Conservation (phyloP, 2,888 invertebrate genomes). For the Agrotis ipsilon region DNA sequence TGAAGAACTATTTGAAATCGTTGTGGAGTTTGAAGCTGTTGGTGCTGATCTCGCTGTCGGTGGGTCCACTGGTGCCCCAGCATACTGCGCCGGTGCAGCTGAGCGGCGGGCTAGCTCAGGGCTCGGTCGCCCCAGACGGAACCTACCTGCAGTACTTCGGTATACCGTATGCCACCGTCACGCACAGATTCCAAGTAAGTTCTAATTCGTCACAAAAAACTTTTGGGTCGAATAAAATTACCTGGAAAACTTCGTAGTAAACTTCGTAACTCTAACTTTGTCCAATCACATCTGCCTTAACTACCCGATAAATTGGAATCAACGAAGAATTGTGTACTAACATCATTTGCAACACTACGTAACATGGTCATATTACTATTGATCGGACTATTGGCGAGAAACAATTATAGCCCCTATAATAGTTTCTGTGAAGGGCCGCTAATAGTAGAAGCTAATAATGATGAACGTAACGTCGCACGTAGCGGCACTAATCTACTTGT, state of each 20-base stretch:
- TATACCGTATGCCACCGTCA: slow-evolving; percentile 80
- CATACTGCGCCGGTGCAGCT: slow-evolving; percentile 75
- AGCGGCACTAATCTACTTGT: slow-evolving; percentile 61
- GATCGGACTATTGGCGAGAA: slow-evolving; percentile 15
- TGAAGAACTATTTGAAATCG: slow-evolving; percentile 51
- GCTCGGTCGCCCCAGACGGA: slow-evolving; percentile 76
- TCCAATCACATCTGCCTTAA: too few relatives aligned
- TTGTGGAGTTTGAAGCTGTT: slow-evolving; percentile 72
- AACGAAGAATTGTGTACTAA: too few relatives aligned
- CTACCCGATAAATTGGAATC: too few relatives aligned
- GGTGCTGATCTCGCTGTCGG: slow-evolving; percentile 81
- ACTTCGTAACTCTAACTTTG: too few relatives aligned
- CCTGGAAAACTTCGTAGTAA: too few relatives aligned
- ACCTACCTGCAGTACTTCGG: slow-evolving; percentile 76
- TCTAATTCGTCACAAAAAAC: neutral
- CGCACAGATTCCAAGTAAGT: slow-evolving; percentile 80
- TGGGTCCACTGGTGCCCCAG: slow-evolving; percentile 77
- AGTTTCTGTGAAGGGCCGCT: slow-evolving; percentile 48
- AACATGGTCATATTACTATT: neutral
- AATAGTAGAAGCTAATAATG: slow-evolving; percentile 56
- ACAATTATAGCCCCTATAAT: slow-evolving; percentile 46
- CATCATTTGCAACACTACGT: neutral
- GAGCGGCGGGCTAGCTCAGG: slow-evolving; percentile 75
- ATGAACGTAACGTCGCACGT: slow-evolving; percentile 47
- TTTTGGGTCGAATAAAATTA: too few relatives aligned